Conservation (phyloP, 2,888 invertebrate species). For the Hemistola chrysoprasaria region DNA sequence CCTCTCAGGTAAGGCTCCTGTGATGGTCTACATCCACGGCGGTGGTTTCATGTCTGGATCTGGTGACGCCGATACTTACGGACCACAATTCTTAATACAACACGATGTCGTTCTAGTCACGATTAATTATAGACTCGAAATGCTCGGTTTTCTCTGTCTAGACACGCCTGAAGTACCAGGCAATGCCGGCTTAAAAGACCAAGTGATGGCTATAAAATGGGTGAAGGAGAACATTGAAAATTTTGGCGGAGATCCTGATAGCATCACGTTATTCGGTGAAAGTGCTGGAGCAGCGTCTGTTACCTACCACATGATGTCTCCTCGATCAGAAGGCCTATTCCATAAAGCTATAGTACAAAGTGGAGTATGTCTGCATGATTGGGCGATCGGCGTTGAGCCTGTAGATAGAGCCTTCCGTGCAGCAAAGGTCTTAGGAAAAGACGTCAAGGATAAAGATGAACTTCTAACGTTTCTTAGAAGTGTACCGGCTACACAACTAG, state of each 20-base stretch:
- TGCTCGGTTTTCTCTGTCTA: slow-evolving; percentile 46
- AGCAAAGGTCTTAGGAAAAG: slow-evolving; percentile 52
- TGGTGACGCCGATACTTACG: slow-evolving; percentile 50
- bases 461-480: slow-evolving; percentile 45
- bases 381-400: slow-evolving; percentile 40
- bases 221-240: slow-evolving; percentile 51
- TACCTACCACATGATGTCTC: slow-evolving; percentile 62
- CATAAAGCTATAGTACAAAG: slow-evolving; percentile 65
- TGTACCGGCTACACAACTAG: slow-evolving; percentile 44
- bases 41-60: slow-evolving; percentile 62
- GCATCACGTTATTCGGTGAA: slow-evolving; percentile 65
- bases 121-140: slow-evolving; percentile 61
- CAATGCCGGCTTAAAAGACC: slow-evolving; percentile 66
- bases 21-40: slow-evolving; percentile 70
- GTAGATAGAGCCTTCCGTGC: slow-evolving; percentile 50
- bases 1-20: slow-evolving; percentile 41
- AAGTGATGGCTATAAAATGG: slow-evolving; percentile 57
- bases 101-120: slow-evolving; percentile 67
- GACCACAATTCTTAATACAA: slow-evolving; percentile 59
- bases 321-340: slow-evolving; percentile 62
- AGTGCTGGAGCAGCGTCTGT: slow-evolving; percentile 64
- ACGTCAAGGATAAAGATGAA: slow-evolving; percentile 46
- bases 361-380: slow-evolving; percentile 54
- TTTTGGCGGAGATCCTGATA: slow-evolving; percentile 58
- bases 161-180: slow-evolving; percentile 57